Evolutionary conservation across 1,140 invertebrate genomes (phyloP).

Genomic region (Drosophila melanogaster): Release_6_plus_ISO1_MT NT_033777.3:25519001-25519500

Average conservation of each 20-base stretch:
- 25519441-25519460: constrained; percentile 41
- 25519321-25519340: constrained; percentile 27
- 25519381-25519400: constrained; percentile 25
- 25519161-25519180: too few species aligned
- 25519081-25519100: not conserved
- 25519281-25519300: constrained; percentile 33
- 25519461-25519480: constrained; percentile 54
- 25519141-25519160: too few species aligned
- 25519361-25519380: constrained; percentile 17
- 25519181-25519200: too few species aligned
- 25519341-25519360: constrained; percentile 21
- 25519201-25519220: too few species aligned
- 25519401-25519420: constrained; percentile 19
- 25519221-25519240: not conserved
- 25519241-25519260: constrained; percentile 17
- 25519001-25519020: constrained; percentile 4
- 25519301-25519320: constrained; percentile 47
- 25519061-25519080: constrained; percentile 3
- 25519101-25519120: not conserved
- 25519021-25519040: constrained; percentile 15
- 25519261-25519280: constrained; percentile 33
- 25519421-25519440: constrained; percentile 19
- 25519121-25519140: too few species aligned
- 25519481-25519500: constrained; percentile 74
- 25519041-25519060: constrained; percentile 15